Percentiles rank a stretch among this genome's conserved stretches.
phyloP scores from a whole-genome alignment of 2,888 invertebrate species.

The Doris montereyensis region DNA sequence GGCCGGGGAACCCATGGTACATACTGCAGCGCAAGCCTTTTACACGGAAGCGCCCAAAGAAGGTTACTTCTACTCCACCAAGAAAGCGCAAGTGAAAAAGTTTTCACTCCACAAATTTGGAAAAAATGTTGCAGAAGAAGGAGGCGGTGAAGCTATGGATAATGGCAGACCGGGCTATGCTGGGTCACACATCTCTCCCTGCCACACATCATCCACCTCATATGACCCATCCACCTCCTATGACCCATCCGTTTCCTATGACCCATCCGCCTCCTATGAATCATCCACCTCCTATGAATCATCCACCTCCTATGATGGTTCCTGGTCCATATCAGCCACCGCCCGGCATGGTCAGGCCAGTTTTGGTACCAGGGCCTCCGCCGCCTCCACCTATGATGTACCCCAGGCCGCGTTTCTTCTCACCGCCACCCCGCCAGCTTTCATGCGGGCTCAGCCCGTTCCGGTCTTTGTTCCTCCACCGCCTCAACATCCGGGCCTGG shows the following conservation, averaged over 20 bases:
- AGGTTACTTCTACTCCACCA: conserved; percentile 67
- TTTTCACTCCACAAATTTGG: conserved; percentile 60
- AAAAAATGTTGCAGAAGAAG: no score
- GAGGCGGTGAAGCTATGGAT: no score
- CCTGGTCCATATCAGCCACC: conserved; percentile 30
- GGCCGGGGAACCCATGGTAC: conserved; percentile 43
- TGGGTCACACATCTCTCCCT: not conserved
- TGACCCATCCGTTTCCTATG: conserved; percentile 4
- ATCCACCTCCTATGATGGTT: conserved; percentile 31
- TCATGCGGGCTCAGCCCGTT: conserved; percentile 47
- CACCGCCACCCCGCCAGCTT: conserved; percentile 58
- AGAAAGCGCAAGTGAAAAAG: conserved; percentile 58
- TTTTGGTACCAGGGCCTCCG: conserved; percentile 33
- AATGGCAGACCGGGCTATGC: conserved; percentile 8
- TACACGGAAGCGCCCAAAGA: conserved; percentile 61
- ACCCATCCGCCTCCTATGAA: conserved; percentile 25
- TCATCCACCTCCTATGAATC: no score
- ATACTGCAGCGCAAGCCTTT: conserved; percentile 55
- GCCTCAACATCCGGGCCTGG: conserved; percentile 41
- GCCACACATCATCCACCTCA: no score
- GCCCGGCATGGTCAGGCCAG: conserved; percentile 32
- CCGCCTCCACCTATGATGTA: conserved; percentile 25
- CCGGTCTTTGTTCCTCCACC: conserved; percentile 44
- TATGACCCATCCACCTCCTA: not conserved
- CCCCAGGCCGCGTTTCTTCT: conserved; percentile 58